Base-by-base conservation (phyloP, 2,797 vertebrate genomes). In the Coregonus sp. region DNA sequence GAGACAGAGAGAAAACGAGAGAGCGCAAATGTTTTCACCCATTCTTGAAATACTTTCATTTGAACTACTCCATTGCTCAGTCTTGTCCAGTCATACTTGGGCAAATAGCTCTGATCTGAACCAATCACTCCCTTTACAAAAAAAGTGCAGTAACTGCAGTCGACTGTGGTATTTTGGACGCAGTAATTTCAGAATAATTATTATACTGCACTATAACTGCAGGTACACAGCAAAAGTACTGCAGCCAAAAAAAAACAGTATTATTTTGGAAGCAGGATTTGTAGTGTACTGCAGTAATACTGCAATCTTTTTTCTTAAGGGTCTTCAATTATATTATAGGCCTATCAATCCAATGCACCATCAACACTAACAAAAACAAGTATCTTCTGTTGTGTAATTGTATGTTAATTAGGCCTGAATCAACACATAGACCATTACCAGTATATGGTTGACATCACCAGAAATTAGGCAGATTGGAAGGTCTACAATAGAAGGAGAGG, bases 11-110 rank as follows among this genome's bases (percentile, higher is more conserved):
- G 25, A 25, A 40, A 40, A 40, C 4, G 33, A 40, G 40, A 40
- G 40, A 40, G 40, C 7, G 40, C 7, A 9, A 40, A 40, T 7
- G 7, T 2, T 47, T 86, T 80, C 88, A 84, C 86, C 81, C 87
- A 78, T 85, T 83, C 83, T 84, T 82, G 75, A 89, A 86, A 89
- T 86, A 80, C 71, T 50, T 85, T 82, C 84, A 25, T 18, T 12
- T 25, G 29, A 56, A 59, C 59, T 18, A 61, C 18, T 61, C 20
- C n/a, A 11, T 37, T 1, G 18, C 33, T 35, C 54, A 37, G 69
- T 56, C 5, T n/a, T 18, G 2, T 11, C 59, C 59, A 61, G n/a
- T 61, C 15, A 61, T 25, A 61, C 2, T 6, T 35, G 11, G 29
- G 65, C 7, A 40, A 40, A 40, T 40, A 40, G 7, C 40, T 40